phyloP scores from a whole-genome alignment of 2,888 invertebrate genomes.

The Troides aeacus region DNA sequence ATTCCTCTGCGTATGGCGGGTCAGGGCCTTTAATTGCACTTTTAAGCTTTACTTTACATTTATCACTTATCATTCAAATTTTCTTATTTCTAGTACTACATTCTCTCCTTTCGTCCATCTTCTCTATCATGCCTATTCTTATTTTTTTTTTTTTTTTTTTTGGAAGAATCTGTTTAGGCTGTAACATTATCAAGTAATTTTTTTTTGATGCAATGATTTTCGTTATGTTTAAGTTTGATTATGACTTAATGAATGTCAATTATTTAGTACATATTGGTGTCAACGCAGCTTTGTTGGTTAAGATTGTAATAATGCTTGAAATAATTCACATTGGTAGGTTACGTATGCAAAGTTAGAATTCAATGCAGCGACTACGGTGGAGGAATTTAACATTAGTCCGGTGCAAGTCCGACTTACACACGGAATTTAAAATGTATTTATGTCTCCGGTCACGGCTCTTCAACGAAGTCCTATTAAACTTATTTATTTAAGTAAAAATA shows the following conservation, averaged over 20 bases:
- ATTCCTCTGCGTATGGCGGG: too few species aligned
- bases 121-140: too few species aligned
- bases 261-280: too few species aligned
- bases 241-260: background rate
- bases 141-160: too few species aligned
- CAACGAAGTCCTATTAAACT: conserved; percentile 19
- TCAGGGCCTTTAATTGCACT: too few species aligned
- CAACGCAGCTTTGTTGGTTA: background rate
- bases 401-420: conserved; percentile 65
- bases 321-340: conserved; percentile 21
- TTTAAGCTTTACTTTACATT: too few species aligned
- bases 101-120: too few species aligned
- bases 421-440: conserved; percentile 72
- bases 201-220: too few species aligned
- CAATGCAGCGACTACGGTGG: conserved; percentile 53
- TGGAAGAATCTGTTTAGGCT: too few species aligned
- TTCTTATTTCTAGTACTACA: too few species aligned
- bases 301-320: conserved; percentile 17
- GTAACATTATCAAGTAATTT: too few species aligned
- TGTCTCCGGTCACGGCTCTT: conserved; percentile 8
- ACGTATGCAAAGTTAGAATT: conserved; percentile 34
- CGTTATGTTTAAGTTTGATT: background rate
- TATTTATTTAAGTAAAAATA: conserved; percentile 19
- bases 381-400: conserved; percentile 74
- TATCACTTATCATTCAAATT: too few species aligned